Evolutionary conservation across 23 tunicate species (phyloP).

Genomic region (Corella eumyota): DNA sequence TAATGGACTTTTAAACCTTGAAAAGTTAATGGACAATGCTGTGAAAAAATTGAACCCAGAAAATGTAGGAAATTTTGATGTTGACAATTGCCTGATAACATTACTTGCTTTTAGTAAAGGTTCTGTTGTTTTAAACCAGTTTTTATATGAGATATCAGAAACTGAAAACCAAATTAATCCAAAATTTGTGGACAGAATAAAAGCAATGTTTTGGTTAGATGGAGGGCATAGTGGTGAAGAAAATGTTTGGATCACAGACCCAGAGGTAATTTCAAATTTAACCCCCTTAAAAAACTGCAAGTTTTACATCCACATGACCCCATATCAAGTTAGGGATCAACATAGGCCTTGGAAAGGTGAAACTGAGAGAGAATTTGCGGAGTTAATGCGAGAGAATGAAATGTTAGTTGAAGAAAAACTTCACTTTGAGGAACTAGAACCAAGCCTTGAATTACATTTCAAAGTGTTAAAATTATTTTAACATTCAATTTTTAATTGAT

Average conservation of each 20-base stretch:
- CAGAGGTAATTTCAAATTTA: conserved; percentile 8
- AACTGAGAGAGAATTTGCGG: conserved; percentile 33
- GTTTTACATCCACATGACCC: conserved; percentile 48
- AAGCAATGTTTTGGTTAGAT: conserved; percentile 58
- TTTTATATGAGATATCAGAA: conserved; percentile 43
- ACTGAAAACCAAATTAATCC: neutral
- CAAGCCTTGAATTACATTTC: conserved; percentile 25
- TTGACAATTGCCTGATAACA: neutral
- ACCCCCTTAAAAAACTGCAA: conserved; percentile 6
- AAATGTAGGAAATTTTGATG: neutral
- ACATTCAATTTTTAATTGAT: neutral
- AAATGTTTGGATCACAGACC: conserved; percentile 57
- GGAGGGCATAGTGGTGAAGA: conserved; percentile 92
- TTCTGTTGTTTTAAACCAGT: conserved; percentile 77
- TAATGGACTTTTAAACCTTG: conserved; percentile 42
- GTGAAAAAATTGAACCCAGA: neutral
- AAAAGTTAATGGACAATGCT: conserved; percentile 16
- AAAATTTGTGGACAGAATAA: conserved; percentile 22
- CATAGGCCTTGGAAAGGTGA: conserved; percentile 84
- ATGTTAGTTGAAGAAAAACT: conserved; percentile 22
- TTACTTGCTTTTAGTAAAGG: conserved; percentile 83
- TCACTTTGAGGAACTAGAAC: conserved; percentile 51
- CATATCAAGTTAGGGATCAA: conserved; percentile 63
- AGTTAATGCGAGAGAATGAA: conserved; percentile 12
- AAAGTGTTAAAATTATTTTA: conserved; percentile 11